Evolutionary conservation across 1,140 invertebrate genomes (phyloP), one percentile per base, ranked within the genome.

Genomic region (Theocolax elegans): DNA sequence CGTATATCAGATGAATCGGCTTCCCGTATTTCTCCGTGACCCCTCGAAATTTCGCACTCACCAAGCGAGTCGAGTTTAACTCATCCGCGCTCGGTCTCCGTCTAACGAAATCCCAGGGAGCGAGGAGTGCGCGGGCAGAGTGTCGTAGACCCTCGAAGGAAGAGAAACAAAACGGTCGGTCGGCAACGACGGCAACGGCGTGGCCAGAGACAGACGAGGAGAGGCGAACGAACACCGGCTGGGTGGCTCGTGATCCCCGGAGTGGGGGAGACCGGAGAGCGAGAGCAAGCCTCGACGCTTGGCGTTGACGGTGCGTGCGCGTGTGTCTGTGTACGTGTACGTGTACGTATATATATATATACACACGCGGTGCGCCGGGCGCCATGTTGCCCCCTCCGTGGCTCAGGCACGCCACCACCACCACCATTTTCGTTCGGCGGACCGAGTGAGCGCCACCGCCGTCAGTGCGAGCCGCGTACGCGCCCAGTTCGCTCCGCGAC

Each of bases 381-480:
- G 51, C 51, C 64, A 44, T 56, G 40, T 56, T 48, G 48, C 51
- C 64, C 38, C 23, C 59, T 35, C 27, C 58, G 8, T 9, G 19
- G 17, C 7, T 1, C 0, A 1, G 10, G 4, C 3, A 17, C 40
- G 2, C 40, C 40, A n/a, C 63, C 49, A 27, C 49, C 35, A 13
- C 19, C 19, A 29, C 1, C 1, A 9, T 23, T 2, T 10, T n/a
- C 23, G n/a, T 8, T 10, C 58, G 15, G 15, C 35, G 13, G 19
- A 9, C n/a, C 48, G 56, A 27, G 3, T 9, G 9, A 12, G 19
- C 29, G 60, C 38, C 7, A 35, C 29, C 53, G 25, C 35, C 54
- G 31, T 51, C 62, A 51, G 63, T 54, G 63, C 35, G 64, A 66
- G 64, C 13, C 64, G 64, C 51, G 51, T 56, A 56, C 64, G 64